Percentiles rank a stretch among this genome's conserved stretches.
phyloP scores from a whole-genome alignment of 2,888 invertebrate species.

The Campoplex nolae region DNA sequence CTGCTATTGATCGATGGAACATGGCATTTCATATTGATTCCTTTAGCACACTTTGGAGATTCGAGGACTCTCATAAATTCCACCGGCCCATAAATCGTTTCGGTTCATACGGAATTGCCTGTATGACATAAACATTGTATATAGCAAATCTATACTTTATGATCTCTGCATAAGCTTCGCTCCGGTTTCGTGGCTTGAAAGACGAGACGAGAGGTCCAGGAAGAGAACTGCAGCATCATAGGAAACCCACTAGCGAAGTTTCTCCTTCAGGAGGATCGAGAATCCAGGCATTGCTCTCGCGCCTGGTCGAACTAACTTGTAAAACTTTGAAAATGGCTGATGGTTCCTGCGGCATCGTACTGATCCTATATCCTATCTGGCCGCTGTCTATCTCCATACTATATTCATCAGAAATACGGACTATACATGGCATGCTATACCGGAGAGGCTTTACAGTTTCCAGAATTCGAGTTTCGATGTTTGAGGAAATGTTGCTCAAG shows the following conservation, averaged over 20 bases:
- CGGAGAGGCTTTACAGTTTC: slow-evolving; percentile 59
- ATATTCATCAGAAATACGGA: slow-evolving; percentile 29
- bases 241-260: slow-evolving; percentile 62
- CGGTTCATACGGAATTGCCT: neutral
- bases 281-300: slow-evolving; percentile 58
- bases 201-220: slow-evolving; percentile 58
- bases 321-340: slow-evolving; percentile 75
- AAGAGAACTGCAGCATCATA: slow-evolving; percentile 62
- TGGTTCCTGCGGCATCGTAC: slow-evolving; percentile 64
- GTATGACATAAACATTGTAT: slow-evolving; percentile 27
- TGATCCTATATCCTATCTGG: slow-evolving; percentile 56
- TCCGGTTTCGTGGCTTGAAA: slow-evolving; percentile 56
- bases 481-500: slow-evolving; percentile 43
- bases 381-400: slow-evolving; percentile 39
- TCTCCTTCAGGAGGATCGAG: slow-evolving; percentile 47
- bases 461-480: slow-evolving; percentile 65
- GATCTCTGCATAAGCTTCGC: slow-evolving; percentile 54
- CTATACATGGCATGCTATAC: slow-evolving; percentile 26
- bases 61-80: slow-evolving; percentile 19
- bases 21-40: neutral
- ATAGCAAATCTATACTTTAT: slow-evolving; percentile 38
- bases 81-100: slow-evolving; percentile 7
- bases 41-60: neutral
- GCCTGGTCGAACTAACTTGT: slow-evolving; percentile 71
- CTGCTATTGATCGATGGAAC: neutral